Conservation (phyloP, 2,888 invertebrate genomes). For the Oligia fasciuncula region DNA sequence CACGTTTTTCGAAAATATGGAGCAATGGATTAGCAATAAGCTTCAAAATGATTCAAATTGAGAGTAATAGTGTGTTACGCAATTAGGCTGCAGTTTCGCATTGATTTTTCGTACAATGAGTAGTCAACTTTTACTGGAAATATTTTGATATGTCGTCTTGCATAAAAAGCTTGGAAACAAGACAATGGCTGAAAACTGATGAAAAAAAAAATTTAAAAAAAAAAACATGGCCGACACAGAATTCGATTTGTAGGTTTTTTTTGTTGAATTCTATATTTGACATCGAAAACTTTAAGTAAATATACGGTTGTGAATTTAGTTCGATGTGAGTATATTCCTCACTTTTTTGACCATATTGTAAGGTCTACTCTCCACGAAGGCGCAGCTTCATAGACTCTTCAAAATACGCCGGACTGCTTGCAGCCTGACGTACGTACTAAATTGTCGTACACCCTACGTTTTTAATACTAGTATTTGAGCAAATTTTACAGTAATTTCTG, state of each 20-base stretch:
- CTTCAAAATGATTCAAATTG: too few relatives aligned
- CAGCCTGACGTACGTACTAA: neutral
- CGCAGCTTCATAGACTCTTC: neutral
- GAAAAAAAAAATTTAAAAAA: neutral
- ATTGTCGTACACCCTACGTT: neutral
- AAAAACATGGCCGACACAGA: neutral
- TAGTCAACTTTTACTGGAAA: neutral
- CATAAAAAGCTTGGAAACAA: neutral
- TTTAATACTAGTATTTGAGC: too few relatives aligned
- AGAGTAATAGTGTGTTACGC: too few relatives aligned
- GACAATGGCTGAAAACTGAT: neutral
- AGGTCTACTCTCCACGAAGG: neutral
- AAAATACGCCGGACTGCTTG: neutral
- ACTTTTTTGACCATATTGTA: neutral
- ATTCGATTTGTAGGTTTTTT: neutral
- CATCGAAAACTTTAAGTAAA: neutral
- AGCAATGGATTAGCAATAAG: too few relatives aligned
- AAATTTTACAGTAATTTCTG: too few relatives aligned
- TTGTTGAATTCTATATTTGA: conserved; percentile 4
- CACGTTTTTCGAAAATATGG: too few relatives aligned
- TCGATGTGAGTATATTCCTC: neutral
- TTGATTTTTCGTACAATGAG: neutral
- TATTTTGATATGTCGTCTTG: too few relatives aligned
- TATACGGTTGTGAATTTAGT: neutral
- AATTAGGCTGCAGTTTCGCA: too few relatives aligned